A percentile compares a stretch with the other conserved stretches of the same genome.
Conservation (phyloP, 2,797 vertebrate species). For the Fratercula arctica region DNA sequence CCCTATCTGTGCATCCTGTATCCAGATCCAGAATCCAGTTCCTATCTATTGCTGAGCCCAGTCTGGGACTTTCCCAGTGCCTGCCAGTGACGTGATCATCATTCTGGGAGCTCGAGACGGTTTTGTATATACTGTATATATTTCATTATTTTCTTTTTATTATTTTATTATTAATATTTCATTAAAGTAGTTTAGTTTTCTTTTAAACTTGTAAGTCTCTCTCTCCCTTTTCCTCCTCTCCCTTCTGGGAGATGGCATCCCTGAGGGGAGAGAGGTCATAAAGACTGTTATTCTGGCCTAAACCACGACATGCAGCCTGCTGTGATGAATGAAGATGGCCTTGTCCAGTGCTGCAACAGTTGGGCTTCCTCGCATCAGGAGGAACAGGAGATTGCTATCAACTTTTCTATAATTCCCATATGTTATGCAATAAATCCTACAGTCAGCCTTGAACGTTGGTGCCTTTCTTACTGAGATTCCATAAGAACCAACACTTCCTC, state of each 20-base stretch:
- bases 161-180: not conserved
- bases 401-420: not conserved
- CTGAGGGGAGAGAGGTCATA: not conserved
- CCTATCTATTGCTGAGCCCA: not conserved
- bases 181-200: not conserved
- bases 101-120: not conserved
- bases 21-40: not conserved
- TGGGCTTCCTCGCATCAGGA: not conserved
- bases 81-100: not conserved
- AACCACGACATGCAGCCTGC: not conserved
- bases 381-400: not conserved
- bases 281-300: not conserved
- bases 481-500: not conserved
- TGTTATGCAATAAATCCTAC: not conserved
- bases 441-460: not conserved
- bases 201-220: not conserved
- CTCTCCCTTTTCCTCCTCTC: not conserved
- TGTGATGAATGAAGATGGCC: accelerated
- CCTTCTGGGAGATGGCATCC: not conserved
- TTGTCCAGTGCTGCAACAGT: accelerated
- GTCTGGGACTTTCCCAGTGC: not conserved
- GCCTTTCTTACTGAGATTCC: not conserved
- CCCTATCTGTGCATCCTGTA: not conserved
- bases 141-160: not conserved
- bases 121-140: not conserved